These are phyloP conservation scores for Phaonia tiefii DNA, from an alignment of 2,888 invertebrate species.

Conservation along the genomic window DNA sequence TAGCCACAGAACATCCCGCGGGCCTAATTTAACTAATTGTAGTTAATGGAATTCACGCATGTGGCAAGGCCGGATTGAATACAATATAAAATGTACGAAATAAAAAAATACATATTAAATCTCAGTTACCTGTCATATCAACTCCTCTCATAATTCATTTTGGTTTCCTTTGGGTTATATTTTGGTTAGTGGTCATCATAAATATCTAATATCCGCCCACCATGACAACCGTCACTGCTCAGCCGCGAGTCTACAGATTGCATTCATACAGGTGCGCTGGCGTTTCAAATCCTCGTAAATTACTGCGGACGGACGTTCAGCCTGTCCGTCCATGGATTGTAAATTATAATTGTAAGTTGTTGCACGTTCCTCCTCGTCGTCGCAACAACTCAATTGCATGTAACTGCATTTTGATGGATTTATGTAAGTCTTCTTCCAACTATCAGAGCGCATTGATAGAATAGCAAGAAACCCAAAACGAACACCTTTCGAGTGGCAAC, in stretches of 20 bases:
- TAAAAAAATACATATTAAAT: not conserved
- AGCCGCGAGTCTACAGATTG: not conserved
- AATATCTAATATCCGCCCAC: conserved; percentile 23
- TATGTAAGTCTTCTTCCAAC: conserved; percentile 26
- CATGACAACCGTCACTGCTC: not conserved
- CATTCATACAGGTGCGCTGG: not conserved
- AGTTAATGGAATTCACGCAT: conserved; percentile 48
- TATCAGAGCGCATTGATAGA: not conserved
- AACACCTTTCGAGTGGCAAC: no score
- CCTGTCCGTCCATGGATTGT: no score
- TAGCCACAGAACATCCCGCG: conserved; percentile 32
- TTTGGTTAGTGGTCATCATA: conserved; percentile 10
- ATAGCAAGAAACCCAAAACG: no score
- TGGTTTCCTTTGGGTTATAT: not conserved
- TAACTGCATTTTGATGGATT: conserved; percentile 49
- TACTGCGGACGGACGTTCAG: not conserved
- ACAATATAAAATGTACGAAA: conserved; percentile 11
- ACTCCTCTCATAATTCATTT: not conserved
- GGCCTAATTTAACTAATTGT: conserved; percentile 62
- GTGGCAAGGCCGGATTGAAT: not conserved
- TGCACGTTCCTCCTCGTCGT: conserved; percentile 54
- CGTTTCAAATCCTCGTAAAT: conserved; percentile 32
- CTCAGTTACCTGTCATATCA: no score
- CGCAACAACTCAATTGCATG: conserved; percentile 60
- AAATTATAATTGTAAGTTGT: conserved; percentile 38